A percentile compares a stretch with the other conserved stretches of the same genome.
Evolutionary conservation across 1,140 invertebrate species (phyloP).

Genomic region (Penaeus vannamei): DNA sequence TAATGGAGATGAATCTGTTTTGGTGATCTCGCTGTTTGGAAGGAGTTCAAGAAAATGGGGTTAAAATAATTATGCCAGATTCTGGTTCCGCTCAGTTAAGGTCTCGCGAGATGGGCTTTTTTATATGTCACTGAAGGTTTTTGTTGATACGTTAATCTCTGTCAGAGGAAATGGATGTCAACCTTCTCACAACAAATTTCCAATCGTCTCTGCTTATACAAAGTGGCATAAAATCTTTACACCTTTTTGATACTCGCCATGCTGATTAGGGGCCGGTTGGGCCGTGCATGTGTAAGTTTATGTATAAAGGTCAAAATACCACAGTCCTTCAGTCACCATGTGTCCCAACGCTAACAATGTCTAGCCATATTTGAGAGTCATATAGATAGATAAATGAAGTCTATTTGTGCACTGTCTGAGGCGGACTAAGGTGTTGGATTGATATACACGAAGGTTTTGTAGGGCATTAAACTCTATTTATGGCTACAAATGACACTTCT

Average conservation of each 20-base stretch:
- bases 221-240: slow-evolving; percentile 39
- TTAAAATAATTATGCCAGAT: too few species aligned
- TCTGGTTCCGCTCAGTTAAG: slow-evolving; percentile 15
- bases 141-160: slow-evolving; percentile 18
- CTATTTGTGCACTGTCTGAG: slow-evolving; percentile 13
- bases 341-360: too few species aligned
- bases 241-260: slow-evolving; percentile 28
- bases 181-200: slow-evolving; percentile 37
- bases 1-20: slow-evolving; percentile 22
- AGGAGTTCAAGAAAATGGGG: too few species aligned
- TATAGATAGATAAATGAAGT: slow-evolving; percentile 26
- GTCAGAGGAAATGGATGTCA: slow-evolving; percentile 25
- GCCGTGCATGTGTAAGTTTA: too few species aligned
- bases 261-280: slow-evolving; percentile 29
- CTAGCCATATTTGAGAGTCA: slow-evolving; percentile 14
- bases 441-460: slow-evolving; percentile 50
- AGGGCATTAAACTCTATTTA: slow-evolving; percentile 60
- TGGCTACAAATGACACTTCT: slow-evolving; percentile 59
- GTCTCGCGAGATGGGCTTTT: not conserved
- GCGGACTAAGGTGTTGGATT: slow-evolving; percentile 56
- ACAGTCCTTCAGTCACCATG: too few species aligned
- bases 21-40: not conserved
- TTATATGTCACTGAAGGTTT: not conserved
- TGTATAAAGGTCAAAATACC: too few species aligned
- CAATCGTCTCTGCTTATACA: slow-evolving; percentile 18